Percentiles rank a stretch among this genome's conserved stretches.
These are phyloP conservation scores for Emydoidea blandingii DNA, from an alignment of 2,797 vertebrate species.

Conservation along the genomic window DNA sequence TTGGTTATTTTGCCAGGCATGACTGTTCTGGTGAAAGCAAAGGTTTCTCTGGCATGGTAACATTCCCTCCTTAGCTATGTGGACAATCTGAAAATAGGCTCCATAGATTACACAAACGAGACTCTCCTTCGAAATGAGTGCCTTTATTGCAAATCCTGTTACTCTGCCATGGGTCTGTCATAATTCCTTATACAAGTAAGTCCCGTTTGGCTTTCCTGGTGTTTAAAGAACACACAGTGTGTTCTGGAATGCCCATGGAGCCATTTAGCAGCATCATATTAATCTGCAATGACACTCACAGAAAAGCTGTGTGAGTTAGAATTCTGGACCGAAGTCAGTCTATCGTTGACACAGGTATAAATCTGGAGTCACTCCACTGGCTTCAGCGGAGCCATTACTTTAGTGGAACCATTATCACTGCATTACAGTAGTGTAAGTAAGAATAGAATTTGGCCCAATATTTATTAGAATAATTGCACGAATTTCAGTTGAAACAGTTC, in stretches of 20 bases:
- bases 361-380: neutral
- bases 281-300: neutral
- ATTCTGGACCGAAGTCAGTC: neutral
- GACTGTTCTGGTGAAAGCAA: neutral
- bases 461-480: rapidly evolving
- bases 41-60: neutral
- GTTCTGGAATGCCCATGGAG: neutral
- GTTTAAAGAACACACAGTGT: neutral
- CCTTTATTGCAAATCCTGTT: neutral
- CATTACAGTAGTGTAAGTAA: neutral
- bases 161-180: neutral
- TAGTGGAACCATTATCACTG: neutral
- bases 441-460: neutral
- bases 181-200: neutral
- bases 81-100: neutral
- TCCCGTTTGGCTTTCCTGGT: neutral
- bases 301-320: neutral
- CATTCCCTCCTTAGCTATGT: neutral
- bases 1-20: neutral
- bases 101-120: rapidly evolving
- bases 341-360: slow-evolving; percentile 48
- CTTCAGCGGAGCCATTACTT: neutral
- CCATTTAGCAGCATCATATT: neutral
- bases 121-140: neutral
- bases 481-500: neutral